Evolutionary conservation across 2,113 vertebrate species (phyloP).

Genomic region (Hippoglossus stenolepis): DNA sequence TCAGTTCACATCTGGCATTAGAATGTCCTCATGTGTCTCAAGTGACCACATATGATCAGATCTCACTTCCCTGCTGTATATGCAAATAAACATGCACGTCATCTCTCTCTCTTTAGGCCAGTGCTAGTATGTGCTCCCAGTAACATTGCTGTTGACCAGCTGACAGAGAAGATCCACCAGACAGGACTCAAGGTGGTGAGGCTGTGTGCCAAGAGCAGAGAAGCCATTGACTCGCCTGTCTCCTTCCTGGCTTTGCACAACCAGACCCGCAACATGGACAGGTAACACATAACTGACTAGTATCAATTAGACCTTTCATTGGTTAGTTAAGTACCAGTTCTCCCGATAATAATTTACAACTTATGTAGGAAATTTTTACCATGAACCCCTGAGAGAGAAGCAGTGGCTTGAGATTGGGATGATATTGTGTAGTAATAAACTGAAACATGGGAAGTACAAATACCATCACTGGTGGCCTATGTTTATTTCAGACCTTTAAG

Average conservation of each 20-base stretch:
- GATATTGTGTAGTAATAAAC: background rate
- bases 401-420: background rate
- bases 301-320: background rate
- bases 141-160: constrained; percentile 94
- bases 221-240: constrained; percentile 94
- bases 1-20: too few relatives aligned
- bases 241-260: constrained; percentile 95
- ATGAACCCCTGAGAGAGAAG: background rate
- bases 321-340: background rate
- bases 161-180: constrained; percentile 96
- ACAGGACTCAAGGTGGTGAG: constrained; percentile 94
- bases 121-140: constrained; percentile 95
- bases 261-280: constrained; percentile 97
- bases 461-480: background rate
- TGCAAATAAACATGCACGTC: too few relatives aligned
- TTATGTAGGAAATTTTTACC: background rate
- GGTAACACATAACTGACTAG: constrained; percentile 72
- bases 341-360: background rate
- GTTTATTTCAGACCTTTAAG: background rate
- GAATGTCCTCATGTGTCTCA: too few relatives aligned
- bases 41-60: background rate
- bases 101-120: constrained; percentile 78
- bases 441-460: background rate
- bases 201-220: constrained; percentile 94
- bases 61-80: too few relatives aligned